A percentile compares a stretch with the other conserved stretches of the same genome.
Conservation (phyloP, 1,140 invertebrate species). For the Diabrotica virgifera region DNA sequence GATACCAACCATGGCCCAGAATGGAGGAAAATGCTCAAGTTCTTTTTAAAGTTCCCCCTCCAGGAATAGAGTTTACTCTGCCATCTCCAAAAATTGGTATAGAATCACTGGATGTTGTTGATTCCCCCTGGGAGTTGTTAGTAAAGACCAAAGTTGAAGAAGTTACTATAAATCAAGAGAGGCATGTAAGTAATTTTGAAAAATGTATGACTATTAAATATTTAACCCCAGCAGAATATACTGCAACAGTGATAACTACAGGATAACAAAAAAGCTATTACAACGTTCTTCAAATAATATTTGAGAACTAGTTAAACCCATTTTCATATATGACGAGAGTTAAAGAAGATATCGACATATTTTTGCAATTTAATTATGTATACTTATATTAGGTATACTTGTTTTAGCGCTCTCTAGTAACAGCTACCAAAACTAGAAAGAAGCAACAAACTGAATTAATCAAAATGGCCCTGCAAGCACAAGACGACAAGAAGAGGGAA, state of each 20-base stretch:
- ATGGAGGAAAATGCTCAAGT: slow-evolving; percentile 97
- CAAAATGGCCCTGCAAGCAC: slow-evolving; percentile 88
- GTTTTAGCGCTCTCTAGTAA: slow-evolving; percentile 88
- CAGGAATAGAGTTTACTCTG: slow-evolving; percentile 97
- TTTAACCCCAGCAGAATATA: background rate
- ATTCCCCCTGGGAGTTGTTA: slow-evolving; percentile 98
- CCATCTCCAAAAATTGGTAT: slow-evolving; percentile 98
- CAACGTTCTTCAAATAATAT: no score
- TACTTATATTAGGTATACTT: background rate
- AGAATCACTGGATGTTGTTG: slow-evolving; percentile 89
- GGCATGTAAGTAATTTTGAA: slow-evolving; percentile 71
- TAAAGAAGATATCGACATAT: no score
- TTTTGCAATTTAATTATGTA: no score
- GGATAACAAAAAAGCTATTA: no score
- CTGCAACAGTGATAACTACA: no score
- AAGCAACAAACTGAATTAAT: slow-evolving; percentile 99
- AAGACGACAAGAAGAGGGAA: slow-evolving; percentile 91
- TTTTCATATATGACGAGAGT: no score
- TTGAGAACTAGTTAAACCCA: no score
- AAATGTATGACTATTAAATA: slow-evolving; percentile 8
- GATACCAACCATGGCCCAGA: slow-evolving; percentile 98
- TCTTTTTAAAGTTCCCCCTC: slow-evolving; percentile 95
- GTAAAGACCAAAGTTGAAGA: slow-evolving; percentile 98
- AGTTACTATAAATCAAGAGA: slow-evolving; percentile 97
- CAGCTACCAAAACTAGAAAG: slow-evolving; percentile 96